phyloP scores from a whole-genome alignment of 2,797 vertebrate species.

The Tangara arthus region DNA sequence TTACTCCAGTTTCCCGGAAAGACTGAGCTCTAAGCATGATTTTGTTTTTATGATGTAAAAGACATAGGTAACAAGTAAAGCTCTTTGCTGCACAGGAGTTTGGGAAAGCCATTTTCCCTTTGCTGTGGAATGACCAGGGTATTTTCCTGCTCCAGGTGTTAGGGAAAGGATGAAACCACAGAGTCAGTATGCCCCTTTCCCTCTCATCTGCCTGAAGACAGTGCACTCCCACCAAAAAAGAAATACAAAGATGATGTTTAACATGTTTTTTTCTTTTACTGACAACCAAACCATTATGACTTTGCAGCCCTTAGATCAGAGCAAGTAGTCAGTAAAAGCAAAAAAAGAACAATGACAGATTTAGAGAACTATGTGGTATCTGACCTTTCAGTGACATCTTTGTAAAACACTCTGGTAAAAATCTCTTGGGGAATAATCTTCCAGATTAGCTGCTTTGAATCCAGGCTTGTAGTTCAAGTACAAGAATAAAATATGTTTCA shows the following conservation, averaged over 20 bases:
- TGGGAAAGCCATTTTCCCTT: background rate
- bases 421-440: background rate
- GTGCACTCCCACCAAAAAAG: accelerated
- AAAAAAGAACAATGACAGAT: background rate
- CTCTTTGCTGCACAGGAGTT: background rate
- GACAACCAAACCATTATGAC: background rate
- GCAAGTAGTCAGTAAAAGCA: background rate
- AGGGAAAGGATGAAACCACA: background rate
- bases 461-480: background rate
- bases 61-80: background rate
- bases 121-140: background rate
- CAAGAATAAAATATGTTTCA: background rate
- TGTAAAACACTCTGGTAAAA: background rate
- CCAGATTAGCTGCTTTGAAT: background rate
- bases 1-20: background rate
- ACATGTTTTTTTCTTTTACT: background rate
- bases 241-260: background rate
- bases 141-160: background rate
- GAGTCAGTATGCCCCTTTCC: background rate
- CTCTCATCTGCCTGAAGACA: background rate
- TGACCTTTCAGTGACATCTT: background rate
- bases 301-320: background rate
- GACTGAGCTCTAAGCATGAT: background rate
- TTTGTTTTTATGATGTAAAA: background rate
- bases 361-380: background rate